These are phyloP conservation scores for Girardinichthys multiradiatus DNA, from an alignment of 2,113 vertebrate genomes.

Conservation along the genomic window DNA sequence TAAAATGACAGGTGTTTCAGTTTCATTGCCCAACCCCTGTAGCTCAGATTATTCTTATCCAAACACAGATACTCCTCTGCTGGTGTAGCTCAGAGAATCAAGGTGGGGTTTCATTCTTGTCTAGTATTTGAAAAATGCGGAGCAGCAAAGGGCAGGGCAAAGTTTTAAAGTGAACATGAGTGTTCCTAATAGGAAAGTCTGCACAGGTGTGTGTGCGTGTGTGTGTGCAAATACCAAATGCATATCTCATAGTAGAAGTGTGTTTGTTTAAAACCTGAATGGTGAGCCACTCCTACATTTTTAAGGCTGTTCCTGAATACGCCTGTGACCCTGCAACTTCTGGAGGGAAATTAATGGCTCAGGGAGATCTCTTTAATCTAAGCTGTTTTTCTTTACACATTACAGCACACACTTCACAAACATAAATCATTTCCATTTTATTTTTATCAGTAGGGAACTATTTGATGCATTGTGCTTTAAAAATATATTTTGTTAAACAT, in stretches of 20 bases:
- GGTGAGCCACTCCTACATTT: constrained; percentile 35
- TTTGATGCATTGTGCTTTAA: too few relatives aligned
- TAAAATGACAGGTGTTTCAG: too few relatives aligned
- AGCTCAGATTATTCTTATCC: too few relatives aligned
- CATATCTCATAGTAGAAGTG: neutral
- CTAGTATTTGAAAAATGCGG: constrained; percentile 6
- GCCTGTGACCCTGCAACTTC: constrained; percentile 7
- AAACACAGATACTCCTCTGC: neutral
- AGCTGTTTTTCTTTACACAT: too few relatives aligned
- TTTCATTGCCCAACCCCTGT: too few relatives aligned
- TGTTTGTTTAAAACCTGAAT: constrained; percentile 46
- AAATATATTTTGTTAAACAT: too few relatives aligned
- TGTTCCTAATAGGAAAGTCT: constrained; percentile 5
- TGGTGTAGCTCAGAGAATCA: constrained; percentile 3
- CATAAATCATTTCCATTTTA: too few relatives aligned
- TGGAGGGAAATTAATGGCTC: neutral
- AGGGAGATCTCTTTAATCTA: neutral
- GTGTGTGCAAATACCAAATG: neutral
- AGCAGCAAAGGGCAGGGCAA: constrained; percentile 10
- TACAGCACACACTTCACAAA: too few relatives aligned
- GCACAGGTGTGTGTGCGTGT: neutral
- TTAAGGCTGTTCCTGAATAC: constrained; percentile 24
- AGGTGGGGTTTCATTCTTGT: constrained; percentile 3
- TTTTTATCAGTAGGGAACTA: too few relatives aligned
- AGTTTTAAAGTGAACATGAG: neutral